phyloP scores from a whole-genome alignment of 2,797 vertebrate genomes.

The Tragopan temminckii region DNA sequence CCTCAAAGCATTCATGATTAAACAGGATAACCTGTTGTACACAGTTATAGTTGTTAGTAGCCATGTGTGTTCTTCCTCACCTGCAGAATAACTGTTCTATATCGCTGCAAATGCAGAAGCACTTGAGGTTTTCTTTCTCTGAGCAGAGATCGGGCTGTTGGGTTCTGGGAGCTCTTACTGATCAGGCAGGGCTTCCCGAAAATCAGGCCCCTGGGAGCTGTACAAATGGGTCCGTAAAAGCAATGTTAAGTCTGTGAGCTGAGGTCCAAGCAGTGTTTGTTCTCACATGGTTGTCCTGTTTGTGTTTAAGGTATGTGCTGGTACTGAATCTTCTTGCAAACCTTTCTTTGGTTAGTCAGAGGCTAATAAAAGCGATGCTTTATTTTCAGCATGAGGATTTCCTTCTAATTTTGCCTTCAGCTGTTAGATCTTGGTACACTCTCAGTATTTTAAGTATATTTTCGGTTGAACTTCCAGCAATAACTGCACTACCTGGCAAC shows the following conservation, averaged over 20 bases:
- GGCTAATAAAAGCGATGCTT: not conserved
- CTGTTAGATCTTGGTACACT: constrained; percentile 44
- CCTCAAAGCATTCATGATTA: not conserved
- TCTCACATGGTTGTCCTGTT: not conserved
- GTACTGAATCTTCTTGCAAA: not conserved
- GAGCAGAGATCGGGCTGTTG: not conserved
- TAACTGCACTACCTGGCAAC: constrained; percentile 26
- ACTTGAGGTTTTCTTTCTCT: not conserved
- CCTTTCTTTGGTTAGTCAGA: not conserved
- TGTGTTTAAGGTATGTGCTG: not conserved
- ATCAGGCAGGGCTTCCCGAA: not conserved
- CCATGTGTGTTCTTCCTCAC: not conserved
- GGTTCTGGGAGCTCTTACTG: not conserved
- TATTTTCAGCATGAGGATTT: not conserved
- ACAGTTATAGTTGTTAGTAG: not conserved
- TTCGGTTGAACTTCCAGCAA: constrained; percentile 46
- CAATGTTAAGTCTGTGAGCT: not conserved
- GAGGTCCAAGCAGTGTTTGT: not conserved
- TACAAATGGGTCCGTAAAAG: not conserved
- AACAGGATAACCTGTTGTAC: not conserved
- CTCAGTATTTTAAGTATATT: constrained; percentile 52
- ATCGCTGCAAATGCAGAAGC: not conserved
- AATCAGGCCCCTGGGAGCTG: not conserved
- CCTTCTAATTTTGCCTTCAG: constrained; percentile 56
- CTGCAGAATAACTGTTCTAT: not conserved